Conservation (phyloP, 2,113 vertebrate genomes). For the Amia ocellicauda region DNA sequence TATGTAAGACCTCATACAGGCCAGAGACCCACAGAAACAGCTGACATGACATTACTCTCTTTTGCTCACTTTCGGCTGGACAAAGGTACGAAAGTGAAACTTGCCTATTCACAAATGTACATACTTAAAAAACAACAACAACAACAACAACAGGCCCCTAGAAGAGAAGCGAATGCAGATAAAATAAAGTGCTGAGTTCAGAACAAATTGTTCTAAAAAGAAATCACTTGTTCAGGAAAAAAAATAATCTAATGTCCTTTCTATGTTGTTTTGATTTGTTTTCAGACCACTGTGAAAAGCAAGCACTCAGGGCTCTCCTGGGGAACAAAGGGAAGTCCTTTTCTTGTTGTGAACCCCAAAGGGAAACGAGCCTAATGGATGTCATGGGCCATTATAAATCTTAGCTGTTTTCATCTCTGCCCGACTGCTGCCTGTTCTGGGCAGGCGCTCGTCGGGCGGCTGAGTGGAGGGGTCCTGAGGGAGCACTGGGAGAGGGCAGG, state of each 20-base stretch:
- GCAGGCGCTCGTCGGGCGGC: background rate
- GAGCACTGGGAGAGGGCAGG: background rate
- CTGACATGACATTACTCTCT: too few relatives aligned
- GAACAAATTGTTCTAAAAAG: slow-evolving; percentile 25
- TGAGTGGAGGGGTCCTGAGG: background rate
- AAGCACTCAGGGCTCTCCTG: background rate
- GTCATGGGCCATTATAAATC: slow-evolving; percentile 1
- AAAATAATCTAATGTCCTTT: background rate
- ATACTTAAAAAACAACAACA: too few relatives aligned
- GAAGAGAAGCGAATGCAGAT: too few relatives aligned
- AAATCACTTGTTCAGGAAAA: background rate
- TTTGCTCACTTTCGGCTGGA: too few relatives aligned
- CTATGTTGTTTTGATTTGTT: slow-evolving; percentile 3
- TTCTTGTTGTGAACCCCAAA: background rate
- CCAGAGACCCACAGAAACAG: too few relatives aligned
- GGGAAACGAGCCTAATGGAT: slow-evolving; percentile 1
- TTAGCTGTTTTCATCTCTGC: background rate
- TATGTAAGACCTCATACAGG: too few relatives aligned
- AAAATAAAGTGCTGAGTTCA: slow-evolving; percentile 50
- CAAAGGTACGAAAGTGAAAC: too few relatives aligned
- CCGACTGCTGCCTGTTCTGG: slow-evolving; percentile 1
- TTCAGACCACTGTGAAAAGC: background rate
- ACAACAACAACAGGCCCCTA: too few relatives aligned
- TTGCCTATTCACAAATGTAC: too few relatives aligned
- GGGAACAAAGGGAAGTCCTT: background rate